Percentiles rank a stretch among this genome's conserved stretches.
These are phyloP conservation scores for Neodiprion fabricii DNA, from an alignment of 1,140 invertebrate genomes.

Conservation along the genomic window DNA sequence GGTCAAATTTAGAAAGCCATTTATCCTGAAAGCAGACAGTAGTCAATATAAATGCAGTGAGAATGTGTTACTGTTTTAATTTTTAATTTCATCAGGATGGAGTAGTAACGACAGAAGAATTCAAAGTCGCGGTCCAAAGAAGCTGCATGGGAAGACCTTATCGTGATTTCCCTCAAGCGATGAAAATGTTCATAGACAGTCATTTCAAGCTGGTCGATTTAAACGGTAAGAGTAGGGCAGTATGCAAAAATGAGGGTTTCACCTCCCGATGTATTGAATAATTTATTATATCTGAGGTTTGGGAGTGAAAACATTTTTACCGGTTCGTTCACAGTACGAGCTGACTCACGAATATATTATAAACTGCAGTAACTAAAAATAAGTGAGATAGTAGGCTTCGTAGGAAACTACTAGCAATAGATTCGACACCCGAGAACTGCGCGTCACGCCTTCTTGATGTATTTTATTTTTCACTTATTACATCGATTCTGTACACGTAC, in stretches of 20 bases:
- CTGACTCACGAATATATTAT: not conserved
- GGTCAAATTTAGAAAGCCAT: conserved; percentile 2
- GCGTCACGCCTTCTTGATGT: conserved; percentile 1
- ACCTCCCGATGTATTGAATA: too few relatives aligned
- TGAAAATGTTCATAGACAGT: conserved; percentile 83
- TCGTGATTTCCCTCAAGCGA: conserved; percentile 80
- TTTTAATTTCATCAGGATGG: conserved; percentile 71
- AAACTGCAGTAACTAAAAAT: conserved; percentile 7
- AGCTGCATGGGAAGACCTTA: conserved; percentile 80
- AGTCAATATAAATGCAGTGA: not conserved
- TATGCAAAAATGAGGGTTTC: too few relatives aligned
- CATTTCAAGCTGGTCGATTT: conserved; percentile 83
- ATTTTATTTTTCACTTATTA: not conserved
- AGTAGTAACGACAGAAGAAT: conserved; percentile 80
- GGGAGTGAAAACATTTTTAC: not conserved
- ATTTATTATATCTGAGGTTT: too few relatives aligned
- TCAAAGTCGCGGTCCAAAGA: conserved; percentile 80
- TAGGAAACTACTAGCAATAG: not conserved
- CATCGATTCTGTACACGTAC: not conserved
- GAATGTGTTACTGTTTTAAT: not conserved
- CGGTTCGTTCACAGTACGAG: not conserved
- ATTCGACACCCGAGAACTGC: not conserved
- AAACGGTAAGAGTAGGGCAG: conserved; percentile 61
- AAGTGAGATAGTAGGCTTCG: conserved; percentile 2
- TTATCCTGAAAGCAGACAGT: not conserved